Conservation (phyloP, 1,140 invertebrate genomes). For the Nebria ingens region DNA sequence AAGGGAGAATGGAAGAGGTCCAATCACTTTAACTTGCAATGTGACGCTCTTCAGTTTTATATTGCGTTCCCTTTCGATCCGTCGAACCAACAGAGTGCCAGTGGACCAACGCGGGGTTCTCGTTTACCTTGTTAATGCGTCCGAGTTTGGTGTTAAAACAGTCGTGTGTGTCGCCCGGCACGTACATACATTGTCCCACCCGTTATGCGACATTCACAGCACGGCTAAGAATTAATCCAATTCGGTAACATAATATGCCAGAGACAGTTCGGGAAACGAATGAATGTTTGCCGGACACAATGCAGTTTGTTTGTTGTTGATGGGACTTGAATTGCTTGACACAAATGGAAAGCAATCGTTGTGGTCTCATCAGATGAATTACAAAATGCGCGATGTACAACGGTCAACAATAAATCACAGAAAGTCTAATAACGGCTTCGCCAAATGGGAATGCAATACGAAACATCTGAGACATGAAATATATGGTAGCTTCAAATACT, state of each 20-base stretch:
- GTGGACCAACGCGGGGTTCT: not conserved
- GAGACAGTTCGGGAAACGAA: no score
- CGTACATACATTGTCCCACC: not conserved
- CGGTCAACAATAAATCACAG: conserved; percentile 4
- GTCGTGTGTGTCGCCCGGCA: not conserved
- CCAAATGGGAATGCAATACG: conserved; percentile 1
- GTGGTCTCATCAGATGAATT: no score
- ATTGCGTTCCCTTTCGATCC: not conserved
- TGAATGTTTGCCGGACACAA: no score
- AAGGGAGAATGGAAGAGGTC: conserved; percentile 15
- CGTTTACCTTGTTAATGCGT: not conserved
- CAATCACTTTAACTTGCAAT: conserved; percentile 13
- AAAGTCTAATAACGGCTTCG: conserved; percentile 4
- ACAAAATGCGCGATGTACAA: no score
- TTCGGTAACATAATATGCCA: not conserved
- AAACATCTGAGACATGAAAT: conserved; percentile 9
- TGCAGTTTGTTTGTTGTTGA: no score
- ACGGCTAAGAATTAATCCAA: not conserved
- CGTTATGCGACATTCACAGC: not conserved
- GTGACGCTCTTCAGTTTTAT: conserved; percentile 12
- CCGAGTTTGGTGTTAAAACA: conserved; percentile 4
- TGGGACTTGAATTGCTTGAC: no score
- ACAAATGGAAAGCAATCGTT: no score
- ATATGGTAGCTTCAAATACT: conserved; percentile 2
- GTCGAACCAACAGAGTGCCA: not conserved